These are phyloP conservation scores for Lepidurus arcticus DNA, from an alignment of 1,140 invertebrate species.

Conservation along the genomic window DNA sequence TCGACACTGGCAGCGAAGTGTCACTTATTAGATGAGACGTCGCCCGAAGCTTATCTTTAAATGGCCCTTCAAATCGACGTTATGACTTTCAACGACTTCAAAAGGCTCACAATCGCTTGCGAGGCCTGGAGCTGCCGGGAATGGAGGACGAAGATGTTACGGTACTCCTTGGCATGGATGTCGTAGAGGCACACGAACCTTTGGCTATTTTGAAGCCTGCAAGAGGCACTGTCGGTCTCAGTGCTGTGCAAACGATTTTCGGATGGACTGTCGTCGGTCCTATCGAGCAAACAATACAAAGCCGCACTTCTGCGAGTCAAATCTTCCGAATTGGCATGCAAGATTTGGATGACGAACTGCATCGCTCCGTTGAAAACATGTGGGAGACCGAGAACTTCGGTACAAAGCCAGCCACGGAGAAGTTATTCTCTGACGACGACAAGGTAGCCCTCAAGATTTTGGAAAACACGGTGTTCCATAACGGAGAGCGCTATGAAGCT, in stretches of 20 bases:
- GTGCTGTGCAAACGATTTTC: not conserved
- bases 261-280: slow-evolving; percentile 25
- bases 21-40: slow-evolving; percentile 23
- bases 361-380: slow-evolving; percentile 28
- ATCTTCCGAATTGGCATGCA: not conserved
- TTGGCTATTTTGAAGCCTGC: not conserved
- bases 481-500: slow-evolving; percentile 32
- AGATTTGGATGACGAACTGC: not conserved
- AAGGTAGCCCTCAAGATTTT: slow-evolving; percentile 27
- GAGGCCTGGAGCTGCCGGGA: not conserved
- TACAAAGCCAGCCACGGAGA: not conserved
- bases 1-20: slow-evolving; percentile 31
- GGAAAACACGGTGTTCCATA: slow-evolving; percentile 23
- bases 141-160: not conserved
- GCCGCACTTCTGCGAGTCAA: not conserved
- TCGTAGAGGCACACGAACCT: slow-evolving; percentile 22
- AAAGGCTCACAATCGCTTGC: not conserved
- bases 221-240: slow-evolving; percentile 4
- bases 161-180: slow-evolving; percentile 26
- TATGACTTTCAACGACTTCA: not conserved
- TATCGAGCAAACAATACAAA: not conserved
- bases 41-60: not conserved
- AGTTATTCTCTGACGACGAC: slow-evolving; percentile 13
- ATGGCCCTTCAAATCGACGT: not conserved
- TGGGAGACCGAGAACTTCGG: slow-evolving; percentile 34